Conservation (phyloP, 92 coral and sea anemone species). For the Meandrina meandrites region DNA sequence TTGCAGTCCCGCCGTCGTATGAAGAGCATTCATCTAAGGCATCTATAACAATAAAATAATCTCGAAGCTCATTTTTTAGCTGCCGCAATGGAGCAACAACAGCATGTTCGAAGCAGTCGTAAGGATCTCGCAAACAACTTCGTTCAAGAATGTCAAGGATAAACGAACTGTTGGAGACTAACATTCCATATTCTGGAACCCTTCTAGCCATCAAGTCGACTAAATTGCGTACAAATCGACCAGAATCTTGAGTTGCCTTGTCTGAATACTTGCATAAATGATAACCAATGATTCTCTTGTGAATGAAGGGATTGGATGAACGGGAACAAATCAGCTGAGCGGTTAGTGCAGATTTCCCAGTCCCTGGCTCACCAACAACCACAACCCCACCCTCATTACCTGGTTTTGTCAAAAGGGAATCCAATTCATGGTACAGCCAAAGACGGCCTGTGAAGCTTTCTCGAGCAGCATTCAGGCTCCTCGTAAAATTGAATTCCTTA, state of each 20-base stretch:
- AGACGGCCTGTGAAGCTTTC: slow-evolving; percentile 64
- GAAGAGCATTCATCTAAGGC: slow-evolving; percentile 80
- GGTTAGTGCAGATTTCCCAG: slow-evolving; percentile 78
- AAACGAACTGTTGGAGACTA: slow-evolving; percentile 33
- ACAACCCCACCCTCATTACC: slow-evolving; percentile 31
- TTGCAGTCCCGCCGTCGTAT: background rate
- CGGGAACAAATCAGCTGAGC: slow-evolving; percentile 87
- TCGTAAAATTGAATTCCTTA: slow-evolving; percentile 54
- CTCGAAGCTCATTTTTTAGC: slow-evolving; percentile 4
- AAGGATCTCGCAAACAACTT: slow-evolving; percentile 62
- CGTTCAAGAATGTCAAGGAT: slow-evolving; percentile 49
- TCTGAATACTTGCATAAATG: slow-evolving; percentile 76
- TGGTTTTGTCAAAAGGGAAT: background rate
- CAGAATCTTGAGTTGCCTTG: slow-evolving; percentile 62
- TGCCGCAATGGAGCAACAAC: slow-evolving; percentile 56
- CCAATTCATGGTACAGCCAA: slow-evolving; percentile 51
- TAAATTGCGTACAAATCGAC: slow-evolving; percentile 79
- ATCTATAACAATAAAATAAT: slow-evolving; percentile 63
- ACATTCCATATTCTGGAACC: slow-evolving; percentile 55
- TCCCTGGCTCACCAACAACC: slow-evolving; percentile 75
- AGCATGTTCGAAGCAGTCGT: slow-evolving; percentile 71
- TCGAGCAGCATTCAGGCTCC: slow-evolving; percentile 36
- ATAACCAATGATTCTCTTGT: slow-evolving; percentile 68
- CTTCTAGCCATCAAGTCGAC: slow-evolving; percentile 73
- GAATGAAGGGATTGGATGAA: slow-evolving; percentile 60